These are phyloP conservation scores for Pyrrhosoma nymphula DNA, from an alignment of 2,888 invertebrate genomes.

Conservation along the genomic window DNA sequence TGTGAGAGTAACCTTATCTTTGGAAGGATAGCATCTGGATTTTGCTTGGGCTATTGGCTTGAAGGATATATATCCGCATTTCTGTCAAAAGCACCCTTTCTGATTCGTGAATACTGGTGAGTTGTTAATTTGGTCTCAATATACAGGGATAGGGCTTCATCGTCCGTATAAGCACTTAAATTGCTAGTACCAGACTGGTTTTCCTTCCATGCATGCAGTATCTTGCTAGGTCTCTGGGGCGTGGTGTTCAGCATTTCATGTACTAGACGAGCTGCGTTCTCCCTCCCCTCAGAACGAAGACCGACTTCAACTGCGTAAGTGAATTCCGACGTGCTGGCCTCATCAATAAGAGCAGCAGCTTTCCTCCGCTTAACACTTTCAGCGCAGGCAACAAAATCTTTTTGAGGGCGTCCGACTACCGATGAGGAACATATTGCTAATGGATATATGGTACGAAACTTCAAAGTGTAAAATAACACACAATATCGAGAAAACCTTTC, in stretches of 20 bases:
- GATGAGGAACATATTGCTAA: neutral
- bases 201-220: neutral
- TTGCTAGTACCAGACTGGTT: neutral
- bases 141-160: too few species aligned
- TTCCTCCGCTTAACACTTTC: neutral
- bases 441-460: neutral
- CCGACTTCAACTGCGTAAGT: neutral
- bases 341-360: neutral
- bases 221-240: neutral
- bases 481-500: neutral
- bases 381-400: neutral
- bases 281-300: neutral
- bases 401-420: neutral
- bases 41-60: too few species aligned
- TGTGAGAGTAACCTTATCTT: too few species aligned
- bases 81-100: too few species aligned
- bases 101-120: too few species aligned
- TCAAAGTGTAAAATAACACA: neutral
- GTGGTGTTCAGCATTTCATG: constrained; percentile 1
- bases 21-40: too few species aligned
- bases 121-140: too few species aligned
- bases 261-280: neutral
- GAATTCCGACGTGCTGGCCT: neutral
- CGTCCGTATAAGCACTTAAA: too few species aligned
- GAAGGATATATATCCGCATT: too few species aligned